phyloP scores from a whole-genome alignment of 2,888 invertebrate species.

The Euzophera pinguis region DNA sequence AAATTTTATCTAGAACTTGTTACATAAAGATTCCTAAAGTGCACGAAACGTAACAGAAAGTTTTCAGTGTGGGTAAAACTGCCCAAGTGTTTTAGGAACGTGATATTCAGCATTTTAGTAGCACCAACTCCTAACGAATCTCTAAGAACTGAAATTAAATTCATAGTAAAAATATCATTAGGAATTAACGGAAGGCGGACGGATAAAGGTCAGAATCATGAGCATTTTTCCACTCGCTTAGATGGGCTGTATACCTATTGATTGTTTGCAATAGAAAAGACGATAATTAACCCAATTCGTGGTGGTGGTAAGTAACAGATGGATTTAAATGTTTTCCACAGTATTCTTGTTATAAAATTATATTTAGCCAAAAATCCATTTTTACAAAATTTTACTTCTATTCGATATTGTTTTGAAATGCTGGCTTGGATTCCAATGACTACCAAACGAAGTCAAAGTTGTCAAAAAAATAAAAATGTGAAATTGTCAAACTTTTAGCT shows the following conservation, averaged over 20 bases:
- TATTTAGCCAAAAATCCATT: no score
- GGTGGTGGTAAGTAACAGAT: no score
- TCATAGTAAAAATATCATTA: neutral
- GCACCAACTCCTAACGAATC: neutral
- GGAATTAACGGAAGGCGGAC: neutral
- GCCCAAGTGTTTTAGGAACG: neutral
- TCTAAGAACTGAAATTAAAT: neutral
- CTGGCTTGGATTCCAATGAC: no score
- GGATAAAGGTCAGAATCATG: neutral
- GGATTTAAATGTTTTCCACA: no score
- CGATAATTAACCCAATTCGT: no score
- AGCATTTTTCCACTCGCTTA: neutral
- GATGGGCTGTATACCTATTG: neutral
- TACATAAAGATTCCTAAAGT: conserved; percentile 8
- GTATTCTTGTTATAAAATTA: no score
- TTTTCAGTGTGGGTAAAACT: neutral
- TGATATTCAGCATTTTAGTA: neutral
- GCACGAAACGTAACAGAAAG: neutral
- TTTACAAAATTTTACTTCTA: no score
- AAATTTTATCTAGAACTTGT: conserved; percentile 5
- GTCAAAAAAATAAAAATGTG: no score
- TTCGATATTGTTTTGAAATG: no score
- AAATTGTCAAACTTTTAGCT: no score
- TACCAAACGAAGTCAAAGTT: no score
- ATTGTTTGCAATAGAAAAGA: no score